phyloP scores from a whole-genome alignment of 2,888 invertebrate genomes.

The Philaethria dido region DNA sequence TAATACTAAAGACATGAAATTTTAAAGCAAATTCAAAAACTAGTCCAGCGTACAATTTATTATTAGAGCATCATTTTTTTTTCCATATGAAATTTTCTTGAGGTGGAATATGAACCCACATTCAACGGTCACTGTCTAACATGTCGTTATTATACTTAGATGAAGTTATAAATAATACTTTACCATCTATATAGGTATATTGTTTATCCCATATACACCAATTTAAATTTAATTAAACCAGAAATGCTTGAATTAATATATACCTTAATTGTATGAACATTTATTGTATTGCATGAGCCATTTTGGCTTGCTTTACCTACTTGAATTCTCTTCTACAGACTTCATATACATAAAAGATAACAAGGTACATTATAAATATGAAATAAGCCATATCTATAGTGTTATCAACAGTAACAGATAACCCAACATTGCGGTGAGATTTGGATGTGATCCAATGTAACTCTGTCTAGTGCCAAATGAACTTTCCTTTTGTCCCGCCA shows the following conservation, averaged over 20 bases:
- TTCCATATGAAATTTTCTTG: neutral
- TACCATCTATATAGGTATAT: neutral
- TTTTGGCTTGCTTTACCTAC: neutral
- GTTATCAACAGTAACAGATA: constrained; percentile 27
- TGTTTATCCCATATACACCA: no score
- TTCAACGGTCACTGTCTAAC: neutral
- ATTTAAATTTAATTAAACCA: no score
- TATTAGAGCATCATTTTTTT: no score
- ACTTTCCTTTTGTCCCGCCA: constrained; percentile 35
- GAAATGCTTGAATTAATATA: neutral
- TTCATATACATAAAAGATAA: constrained; percentile 9
- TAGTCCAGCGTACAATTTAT: no score
- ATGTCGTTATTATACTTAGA: neutral
- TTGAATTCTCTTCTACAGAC: neutral
- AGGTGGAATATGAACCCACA: neutral
- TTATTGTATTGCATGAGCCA: no score
- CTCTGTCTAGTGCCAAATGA: constrained; percentile 37
- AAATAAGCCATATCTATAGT: constrained; percentile 15
- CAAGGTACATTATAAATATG: neutral
- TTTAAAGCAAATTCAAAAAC: neutral
- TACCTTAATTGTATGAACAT: neutral
- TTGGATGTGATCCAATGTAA: constrained; percentile 41
- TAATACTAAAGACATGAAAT: neutral
- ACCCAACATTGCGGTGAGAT: constrained; percentile 35
- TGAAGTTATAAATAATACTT: neutral